Evolutionary conservation across 2,113 vertebrate genomes (phyloP), one percentile per base, ranked within the genome.

Genomic region (Bufo gargarizans): DNA sequence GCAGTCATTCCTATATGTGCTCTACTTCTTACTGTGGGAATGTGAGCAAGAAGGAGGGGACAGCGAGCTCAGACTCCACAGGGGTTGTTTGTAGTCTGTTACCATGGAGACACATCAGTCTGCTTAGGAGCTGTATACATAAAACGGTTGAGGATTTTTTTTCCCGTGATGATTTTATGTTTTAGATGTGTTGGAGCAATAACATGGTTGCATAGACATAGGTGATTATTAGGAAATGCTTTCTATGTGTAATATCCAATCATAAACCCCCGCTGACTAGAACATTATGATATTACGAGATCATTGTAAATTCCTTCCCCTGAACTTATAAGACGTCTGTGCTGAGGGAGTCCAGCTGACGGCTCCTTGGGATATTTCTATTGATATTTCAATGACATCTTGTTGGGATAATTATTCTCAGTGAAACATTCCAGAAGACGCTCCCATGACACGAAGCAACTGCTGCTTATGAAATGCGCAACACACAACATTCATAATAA

Each of bases 401-500:
- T 77, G 45, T 78, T 58, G 20, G 84, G 0, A 55, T 77, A 53
- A 78, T 63, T 78, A 77, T 59, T 76, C 33, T 85, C 9, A 49
- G 6, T 20, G 22, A 47, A 47, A 61, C 56, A 49, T 86, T 86
- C 72, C 76, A 78, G 59, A 65, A 83, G 61, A 50, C 58, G 17
- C 14, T 45, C 47, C 43, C 20, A 14, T 86, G 85, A 86, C 56
- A 77, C 33, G 56, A 86, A 78, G 45, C 85, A 86, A 86, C 85
- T 86, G 85, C 67, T 86, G 74, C 5, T 7, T 83, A 53, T 53
- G 11, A 67, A 49, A 65, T 50, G 45, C 17, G 49, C 71, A 74
- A 47, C 14, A 50, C 45, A 67, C 59, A 65, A 49, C 6, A 47
- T 49, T 63, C 43, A 82, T 61, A 58, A 58, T 58, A 9, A 33